Base-by-base conservation (phyloP, 2,797 vertebrate genomes). In the Anableps anableps region DNA sequence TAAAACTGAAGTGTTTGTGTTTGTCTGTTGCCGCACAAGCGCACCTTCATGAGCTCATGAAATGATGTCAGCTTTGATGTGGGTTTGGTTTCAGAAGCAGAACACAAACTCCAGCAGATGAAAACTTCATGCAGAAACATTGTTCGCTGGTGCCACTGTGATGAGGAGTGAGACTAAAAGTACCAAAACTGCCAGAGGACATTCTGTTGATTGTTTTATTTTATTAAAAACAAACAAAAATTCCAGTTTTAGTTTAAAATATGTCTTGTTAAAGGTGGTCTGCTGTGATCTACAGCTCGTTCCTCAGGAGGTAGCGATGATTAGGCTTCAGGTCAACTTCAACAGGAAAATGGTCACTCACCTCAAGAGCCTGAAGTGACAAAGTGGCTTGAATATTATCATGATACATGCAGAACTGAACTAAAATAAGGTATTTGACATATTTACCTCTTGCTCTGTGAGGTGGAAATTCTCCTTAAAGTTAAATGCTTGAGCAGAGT, bases 341-440 rank as follows among this genome's bases (percentile, higher is more conserved):
- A 1, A 97, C 96, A 29, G 97, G 97, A 84, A 96, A 97, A 83
- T 97, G 97, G 80, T 97, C 96, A 21, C 97, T 97, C 82, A 97
- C 94, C 73, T 95, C 91, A 79, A 97, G 92, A 77, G 96, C 96
- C 97, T 97, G 47, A 74, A 77, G 55, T 0, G 48, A 68, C 19
- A 43, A 60, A 77, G 0, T 7, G 78, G 72, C 8, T 71, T 2
- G 1, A 74, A 70, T 74, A 48, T 72, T 9, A 21, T 38, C 45
- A 31, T 26, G 34, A 41, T 1, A 60, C 48, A 0, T 71, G 14
- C 26, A 21, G 55, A 26, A 60, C 9, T 41, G 7, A 76, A 41
- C 1, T 55, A 0, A 34, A 72, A n/a, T 0, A 7, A 16, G 3
- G 26, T 0, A 0, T 45, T 50, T 66, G 4, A 29, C n/a, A 60